These are phyloP conservation scores for Formicarius rufipectus DNA, from an alignment of 2,113 vertebrate species.

Conservation along the genomic window DNA sequence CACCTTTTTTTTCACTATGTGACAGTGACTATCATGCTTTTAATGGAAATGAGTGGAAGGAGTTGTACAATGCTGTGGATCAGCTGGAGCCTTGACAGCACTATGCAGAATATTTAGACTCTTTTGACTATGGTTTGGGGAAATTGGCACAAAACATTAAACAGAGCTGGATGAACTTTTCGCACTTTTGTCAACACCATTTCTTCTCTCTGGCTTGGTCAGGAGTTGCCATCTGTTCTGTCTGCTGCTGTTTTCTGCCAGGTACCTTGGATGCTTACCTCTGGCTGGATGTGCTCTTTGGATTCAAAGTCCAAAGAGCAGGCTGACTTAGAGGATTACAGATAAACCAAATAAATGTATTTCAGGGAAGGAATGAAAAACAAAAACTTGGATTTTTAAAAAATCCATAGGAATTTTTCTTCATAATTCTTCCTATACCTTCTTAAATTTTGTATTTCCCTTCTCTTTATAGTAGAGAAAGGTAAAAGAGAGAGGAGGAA, in stretches of 20 bases:
- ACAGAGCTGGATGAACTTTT: neutral
- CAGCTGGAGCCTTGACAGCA: neutral
- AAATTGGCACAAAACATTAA: neutral
- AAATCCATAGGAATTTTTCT: neutral
- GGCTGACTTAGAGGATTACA: neutral
- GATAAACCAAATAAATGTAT: neutral
- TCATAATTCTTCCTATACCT: neutral
- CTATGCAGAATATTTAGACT: neutral
- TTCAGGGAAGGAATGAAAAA: neutral
- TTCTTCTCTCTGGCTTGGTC: neutral
- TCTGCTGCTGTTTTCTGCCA: constrained; percentile 2
- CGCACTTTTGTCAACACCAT: neutral
- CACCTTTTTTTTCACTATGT: neutral
- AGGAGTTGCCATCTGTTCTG: constrained; percentile 31
- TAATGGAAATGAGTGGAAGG: neutral
- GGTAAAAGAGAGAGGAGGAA: neutral
- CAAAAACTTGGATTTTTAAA: neutral
- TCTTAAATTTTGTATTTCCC: neutral
- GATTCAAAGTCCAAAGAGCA: neutral
- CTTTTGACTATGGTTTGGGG: neutral
- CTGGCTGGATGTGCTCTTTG: neutral
- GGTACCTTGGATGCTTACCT: constrained; percentile 2
- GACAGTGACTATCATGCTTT: neutral
- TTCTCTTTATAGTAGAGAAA: neutral
- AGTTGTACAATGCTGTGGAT: neutral